Evolutionary conservation across 2,888 invertebrate genomes (phyloP).

Genomic region (Eupithecia subfuscata): DNA sequence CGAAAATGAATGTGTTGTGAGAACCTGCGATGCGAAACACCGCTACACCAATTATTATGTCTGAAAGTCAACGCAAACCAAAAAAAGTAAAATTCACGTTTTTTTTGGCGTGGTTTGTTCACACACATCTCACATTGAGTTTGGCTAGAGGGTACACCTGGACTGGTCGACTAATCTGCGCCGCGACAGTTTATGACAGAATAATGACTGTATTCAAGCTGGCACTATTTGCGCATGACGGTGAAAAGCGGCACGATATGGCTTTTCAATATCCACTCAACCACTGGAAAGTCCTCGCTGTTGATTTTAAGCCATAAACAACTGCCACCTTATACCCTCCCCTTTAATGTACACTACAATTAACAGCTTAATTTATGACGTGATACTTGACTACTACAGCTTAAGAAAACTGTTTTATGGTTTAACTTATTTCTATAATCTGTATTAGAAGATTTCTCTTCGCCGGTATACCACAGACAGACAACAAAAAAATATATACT

Average conservation of each 20-base stretch:
- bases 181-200: background rate
- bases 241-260: conserved; percentile 31
- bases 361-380: conserved; percentile 10
- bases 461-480: background rate
- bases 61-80: background rate
- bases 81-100: background rate
- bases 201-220: background rate
- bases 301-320: conserved; percentile 38
- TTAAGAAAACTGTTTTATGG: background rate
- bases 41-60: too few relatives aligned
- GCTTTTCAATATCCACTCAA: conserved; percentile 2
- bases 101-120: background rate
- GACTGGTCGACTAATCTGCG: background rate
- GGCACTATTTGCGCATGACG: background rate
- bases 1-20: too few relatives aligned
- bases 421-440: background rate
- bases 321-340: conserved; percentile 33
- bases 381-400: background rate
- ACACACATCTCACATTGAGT: background rate
- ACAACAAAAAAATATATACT: too few relatives aligned
- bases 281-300: conserved; percentile 39
- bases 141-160: background rate
- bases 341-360: conserved; percentile 30
- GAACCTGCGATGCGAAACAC: too few relatives aligned
- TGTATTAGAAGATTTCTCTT: background rate